Evolutionary conservation across 2,888 invertebrate species (phyloP).

Genomic region (Lypha dubia): DNA sequence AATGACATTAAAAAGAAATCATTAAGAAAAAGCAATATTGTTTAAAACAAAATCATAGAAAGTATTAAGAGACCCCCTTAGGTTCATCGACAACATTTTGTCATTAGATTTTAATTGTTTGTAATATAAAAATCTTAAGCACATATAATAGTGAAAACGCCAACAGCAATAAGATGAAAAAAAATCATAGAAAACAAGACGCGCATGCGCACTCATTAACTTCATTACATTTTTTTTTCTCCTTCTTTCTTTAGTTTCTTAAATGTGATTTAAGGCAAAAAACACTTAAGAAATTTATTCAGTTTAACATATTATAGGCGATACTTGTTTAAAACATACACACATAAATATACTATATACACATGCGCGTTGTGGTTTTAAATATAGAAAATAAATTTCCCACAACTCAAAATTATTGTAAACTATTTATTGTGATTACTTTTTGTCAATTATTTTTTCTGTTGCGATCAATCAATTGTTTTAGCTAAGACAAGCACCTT

Average conservation of each 20-base stretch:
- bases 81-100: slow-evolving; percentile 75
- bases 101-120: slow-evolving; percentile 78
- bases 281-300: slow-evolving; percentile 77
- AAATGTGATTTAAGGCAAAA: slow-evolving; percentile 69
- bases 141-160: slow-evolving; percentile 15
- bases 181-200: slow-evolving; percentile 47
- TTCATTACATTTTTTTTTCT: neutral
- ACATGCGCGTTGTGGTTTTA: neutral
- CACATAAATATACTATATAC: neutral
- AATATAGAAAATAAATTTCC: slow-evolving; percentile 76
- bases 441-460: slow-evolving; percentile 73
- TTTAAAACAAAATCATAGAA: neutral
- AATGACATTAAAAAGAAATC: slow-evolving; percentile 62
- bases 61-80: slow-evolving; percentile 26
- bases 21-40: slow-evolving; percentile 12
- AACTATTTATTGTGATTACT: slow-evolving; percentile 80
- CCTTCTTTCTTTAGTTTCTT: slow-evolving; percentile 38
- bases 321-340: slow-evolving; percentile 12
- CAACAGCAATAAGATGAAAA: slow-evolving; percentile 33
- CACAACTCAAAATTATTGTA: slow-evolving; percentile 81
- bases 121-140: slow-evolving; percentile 15
- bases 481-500: neutral
- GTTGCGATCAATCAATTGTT: slow-evolving; percentile 72
- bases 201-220: slow-evolving; percentile 73
- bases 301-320: slow-evolving; percentile 63